These are phyloP conservation scores for Ptychadena robeensis DNA, from an alignment of 2,797 vertebrate species.

Conservation along the genomic window DNA sequence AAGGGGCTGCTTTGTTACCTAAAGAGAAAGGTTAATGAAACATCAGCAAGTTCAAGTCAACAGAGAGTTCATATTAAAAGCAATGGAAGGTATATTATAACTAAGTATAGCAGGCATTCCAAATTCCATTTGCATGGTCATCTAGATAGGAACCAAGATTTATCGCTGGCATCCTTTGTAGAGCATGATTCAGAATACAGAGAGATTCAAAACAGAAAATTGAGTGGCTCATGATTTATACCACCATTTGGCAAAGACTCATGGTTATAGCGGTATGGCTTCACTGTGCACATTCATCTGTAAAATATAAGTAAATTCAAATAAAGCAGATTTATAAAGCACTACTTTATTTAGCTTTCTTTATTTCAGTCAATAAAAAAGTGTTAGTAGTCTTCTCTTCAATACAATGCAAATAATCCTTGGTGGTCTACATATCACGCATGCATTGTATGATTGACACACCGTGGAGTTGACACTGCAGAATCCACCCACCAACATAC, in stretches of 20 bases:
- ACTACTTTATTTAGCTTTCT: too few relatives aligned
- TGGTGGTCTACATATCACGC: too few relatives aligned
- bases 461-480: too few relatives aligned
- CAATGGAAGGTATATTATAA: slow-evolving; percentile 42
- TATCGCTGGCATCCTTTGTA: neutral
- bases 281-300: too few relatives aligned
- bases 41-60: slow-evolving; percentile 53
- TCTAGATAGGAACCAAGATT: neutral
- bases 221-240: neutral
- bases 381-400: too few relatives aligned
- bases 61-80: slow-evolving; percentile 44
- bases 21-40: slow-evolving; percentile 51
- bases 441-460: too few relatives aligned
- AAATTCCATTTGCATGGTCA: slow-evolving; percentile 25
- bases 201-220: neutral
- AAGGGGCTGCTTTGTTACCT: slow-evolving; percentile 45
- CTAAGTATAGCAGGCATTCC: slow-evolving; percentile 6
- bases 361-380: too few relatives aligned
- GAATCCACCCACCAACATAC: too few relatives aligned
- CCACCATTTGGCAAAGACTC: neutral
- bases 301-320: too few relatives aligned
- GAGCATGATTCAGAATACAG: neutral
- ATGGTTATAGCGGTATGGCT: neutral
- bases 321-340: too few relatives aligned
- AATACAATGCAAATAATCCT: too few relatives aligned